Base-by-base conservation (phyloP, 2,113 vertebrate species). In the Nansenia antarctica region DNA sequence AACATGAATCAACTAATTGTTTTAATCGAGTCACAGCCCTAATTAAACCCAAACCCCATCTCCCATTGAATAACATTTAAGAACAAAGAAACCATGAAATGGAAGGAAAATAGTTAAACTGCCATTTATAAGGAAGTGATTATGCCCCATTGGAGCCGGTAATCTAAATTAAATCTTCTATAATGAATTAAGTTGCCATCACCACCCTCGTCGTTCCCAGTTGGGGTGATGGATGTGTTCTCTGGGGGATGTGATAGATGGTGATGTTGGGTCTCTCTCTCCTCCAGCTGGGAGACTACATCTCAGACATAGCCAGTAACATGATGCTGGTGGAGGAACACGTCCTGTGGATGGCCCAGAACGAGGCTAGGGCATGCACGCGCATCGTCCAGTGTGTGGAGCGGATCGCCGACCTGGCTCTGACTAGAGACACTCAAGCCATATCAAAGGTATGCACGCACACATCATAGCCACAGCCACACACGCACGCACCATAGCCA, bases 271-370 rank as follows among this genome's bases (percentile, higher is more conserved):
- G 69, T 76, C 47, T 71, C 68, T 49, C 26, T 69, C 22, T 26
- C 6, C 2, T 0, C 65, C 89, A 97, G 95, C 74, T 96, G 67
- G 91, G 90, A 7, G 93, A 92, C 84, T 90, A 91, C 55, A 89
- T 97, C 29, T 87, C 92, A 20, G 94, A 95, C 82, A 93, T 96
- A 62, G 94, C 94, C 76, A 97, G 95, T 73, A 94, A 95, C 82
- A 90, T 95, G 82, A 97, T 98, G 96, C 80, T 91, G 18, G 93
- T 93, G 8, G 94, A 96, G 82, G 95, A 97, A 67, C 94, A 95
- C 0, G 84, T 95, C 20, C 71, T 97, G 78, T 96, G 95, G 95
- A 94, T 94, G 93, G 94, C 95, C 14, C 96, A 97, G 77, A 95
- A 92, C 2, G 93, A 96, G 78, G 92, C 93, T 42, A 85, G 91